These are phyloP conservation scores for Troides helena DNA, from an alignment of 2,888 invertebrate genomes.

Conservation along the genomic window DNA sequence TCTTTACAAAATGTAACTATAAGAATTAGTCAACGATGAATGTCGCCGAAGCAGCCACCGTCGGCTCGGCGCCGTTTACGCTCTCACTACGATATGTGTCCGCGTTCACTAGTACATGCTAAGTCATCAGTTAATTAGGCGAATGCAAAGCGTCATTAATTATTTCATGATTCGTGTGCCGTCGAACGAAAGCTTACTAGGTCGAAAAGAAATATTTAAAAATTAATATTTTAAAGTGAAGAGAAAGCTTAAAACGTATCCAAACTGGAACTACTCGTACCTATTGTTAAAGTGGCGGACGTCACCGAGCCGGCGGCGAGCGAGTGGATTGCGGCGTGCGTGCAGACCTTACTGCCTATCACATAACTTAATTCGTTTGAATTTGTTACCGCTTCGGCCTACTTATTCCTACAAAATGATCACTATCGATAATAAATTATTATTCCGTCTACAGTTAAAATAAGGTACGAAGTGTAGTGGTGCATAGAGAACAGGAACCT, in stretches of 20 bases:
- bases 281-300: constrained; percentile 41
- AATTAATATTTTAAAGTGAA: constrained; percentile 41
- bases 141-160: constrained; percentile 41
- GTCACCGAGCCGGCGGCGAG: constrained; percentile 57
- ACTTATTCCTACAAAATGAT: constrained; percentile 78
- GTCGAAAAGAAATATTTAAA: constrained; percentile 41
- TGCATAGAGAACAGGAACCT: constrained; percentile 40
- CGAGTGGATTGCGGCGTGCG: constrained; percentile 39
- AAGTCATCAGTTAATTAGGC: constrained; percentile 54
- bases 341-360: constrained; percentile 65
- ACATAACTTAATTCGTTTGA: constrained; percentile 76
- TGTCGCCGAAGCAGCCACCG: constrained; percentile 55
- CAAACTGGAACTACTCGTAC: constrained; percentile 46
- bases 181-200: neutral
- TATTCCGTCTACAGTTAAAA: constrained; percentile 73
- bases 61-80: constrained; percentile 51
- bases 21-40: constrained; percentile 77
- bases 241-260: constrained; percentile 55
- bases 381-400: constrained; percentile 77
- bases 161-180: neutral
- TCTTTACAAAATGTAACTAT: constrained; percentile 78
- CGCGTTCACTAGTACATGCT: constrained; percentile 55
- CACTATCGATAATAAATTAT: constrained; percentile 78
- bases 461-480: constrained; percentile 71
- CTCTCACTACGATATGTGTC: constrained; percentile 69